A percentile compares a stretch with the other conserved stretches of the same genome.
phyloP scores from a whole-genome alignment of 2,113 vertebrate species.

The Cettia cetti region DNA sequence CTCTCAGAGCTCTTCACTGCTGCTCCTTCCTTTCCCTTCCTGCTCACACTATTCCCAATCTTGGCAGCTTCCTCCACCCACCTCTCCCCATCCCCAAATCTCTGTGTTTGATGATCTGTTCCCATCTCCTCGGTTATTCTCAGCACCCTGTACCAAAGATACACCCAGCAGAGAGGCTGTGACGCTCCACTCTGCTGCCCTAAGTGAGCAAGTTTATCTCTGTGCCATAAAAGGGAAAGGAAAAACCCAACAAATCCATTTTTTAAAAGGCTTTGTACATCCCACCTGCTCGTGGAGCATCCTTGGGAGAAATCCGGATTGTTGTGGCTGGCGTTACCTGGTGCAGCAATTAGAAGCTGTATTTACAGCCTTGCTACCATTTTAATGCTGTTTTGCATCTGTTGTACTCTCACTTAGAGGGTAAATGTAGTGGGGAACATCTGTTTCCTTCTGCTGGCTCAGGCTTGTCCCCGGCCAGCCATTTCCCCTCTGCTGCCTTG shows the following conservation, averaged over 20 bases:
- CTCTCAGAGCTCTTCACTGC: background rate
- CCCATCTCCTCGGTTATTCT: slow-evolving; percentile 17
- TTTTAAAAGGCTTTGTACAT: background rate
- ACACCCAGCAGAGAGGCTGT: background rate
- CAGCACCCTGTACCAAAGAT: background rate
- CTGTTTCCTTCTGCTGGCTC: slow-evolving; percentile 57
- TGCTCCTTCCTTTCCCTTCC: background rate
- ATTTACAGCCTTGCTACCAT: slow-evolving; percentile 66
- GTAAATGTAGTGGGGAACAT: slow-evolving; percentile 61
- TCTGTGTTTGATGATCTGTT: background rate
- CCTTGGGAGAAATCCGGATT: background rate
- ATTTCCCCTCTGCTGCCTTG: slow-evolving; percentile 24
- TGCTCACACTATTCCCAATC: background rate
- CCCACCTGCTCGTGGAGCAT: background rate
- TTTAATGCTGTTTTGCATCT: slow-evolving; percentile 65
- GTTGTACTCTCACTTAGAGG: slow-evolving; percentile 49
- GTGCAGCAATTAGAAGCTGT: slow-evolving; percentile 48
- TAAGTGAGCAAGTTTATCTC: background rate
- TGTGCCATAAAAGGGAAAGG: background rate
- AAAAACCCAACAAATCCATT: background rate
- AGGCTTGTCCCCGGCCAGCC: background rate
- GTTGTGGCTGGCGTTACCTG: slow-evolving; percentile 48
- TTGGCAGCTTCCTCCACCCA: slow-evolving; percentile 40
- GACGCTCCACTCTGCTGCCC: background rate
- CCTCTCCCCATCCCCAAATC: background rate